Percentiles rank a stretch among this genome's conserved stretches.
phyloP scores from a whole-genome alignment of 2,113 vertebrate species.

The Ibidorhyncha struthersii region DNA sequence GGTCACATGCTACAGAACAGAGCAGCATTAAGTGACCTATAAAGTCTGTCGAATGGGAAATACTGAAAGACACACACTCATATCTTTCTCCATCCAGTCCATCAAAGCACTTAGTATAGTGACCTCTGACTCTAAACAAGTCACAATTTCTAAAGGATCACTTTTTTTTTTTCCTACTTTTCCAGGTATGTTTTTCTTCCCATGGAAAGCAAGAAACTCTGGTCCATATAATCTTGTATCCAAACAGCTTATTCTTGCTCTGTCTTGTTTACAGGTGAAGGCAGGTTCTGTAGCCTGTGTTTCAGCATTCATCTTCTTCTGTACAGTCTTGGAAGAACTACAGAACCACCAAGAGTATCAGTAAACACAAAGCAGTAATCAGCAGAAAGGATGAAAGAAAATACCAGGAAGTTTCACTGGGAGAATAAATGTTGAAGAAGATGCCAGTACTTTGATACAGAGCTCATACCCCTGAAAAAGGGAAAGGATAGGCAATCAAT shows the following conservation, averaged over 20 bases:
- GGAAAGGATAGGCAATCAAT: not conserved
- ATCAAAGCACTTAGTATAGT: not conserved
- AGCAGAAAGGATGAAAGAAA: not conserved
- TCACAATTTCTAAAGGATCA: not conserved
- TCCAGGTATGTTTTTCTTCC: not conserved
- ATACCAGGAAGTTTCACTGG: not conserved
- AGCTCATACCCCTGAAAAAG: not conserved
- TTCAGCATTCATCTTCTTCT: not conserved
- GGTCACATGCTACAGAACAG: not conserved
- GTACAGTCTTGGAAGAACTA: not conserved
- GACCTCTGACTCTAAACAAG: not conserved
- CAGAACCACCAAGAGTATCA: not conserved
- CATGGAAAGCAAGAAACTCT: not conserved
- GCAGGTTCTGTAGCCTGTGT: not conserved
- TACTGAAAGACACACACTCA: not conserved
- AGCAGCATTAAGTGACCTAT: not conserved
- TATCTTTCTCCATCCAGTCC: not conserved
- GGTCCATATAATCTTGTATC: not conserved
- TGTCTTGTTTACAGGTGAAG: not conserved
- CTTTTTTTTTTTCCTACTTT: not conserved
- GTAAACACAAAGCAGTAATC: not conserved
- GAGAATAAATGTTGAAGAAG: not conserved
- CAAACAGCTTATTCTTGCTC: not conserved
- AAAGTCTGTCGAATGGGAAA: not conserved
- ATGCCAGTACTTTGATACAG: not conserved